Percentiles rank a stretch among this genome's conserved stretches.
Conservation (phyloP, 2,797 vertebrate species). For the Sciurus carolinensis region DNA sequence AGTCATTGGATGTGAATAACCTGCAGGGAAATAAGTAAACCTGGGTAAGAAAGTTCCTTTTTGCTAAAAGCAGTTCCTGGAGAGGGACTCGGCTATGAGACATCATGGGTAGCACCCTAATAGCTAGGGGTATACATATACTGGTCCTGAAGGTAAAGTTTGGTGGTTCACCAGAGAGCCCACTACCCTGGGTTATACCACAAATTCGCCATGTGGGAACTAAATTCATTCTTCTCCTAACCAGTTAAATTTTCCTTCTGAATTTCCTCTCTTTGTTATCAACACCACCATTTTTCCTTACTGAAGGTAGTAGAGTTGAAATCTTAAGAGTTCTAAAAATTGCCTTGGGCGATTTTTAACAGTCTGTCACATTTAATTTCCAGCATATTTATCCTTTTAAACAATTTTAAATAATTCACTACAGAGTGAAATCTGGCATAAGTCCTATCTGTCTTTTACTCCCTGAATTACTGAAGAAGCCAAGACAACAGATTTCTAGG, state of each 20-base stretch:
- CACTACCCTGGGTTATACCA: background rate
- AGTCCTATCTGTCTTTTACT: conserved; percentile 87
- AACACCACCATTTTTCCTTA: conserved; percentile 72
- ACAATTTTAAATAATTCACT: conserved; percentile 88
- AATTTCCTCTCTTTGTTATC: conserved; percentile 78
- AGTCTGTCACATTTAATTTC: conserved; percentile 88
- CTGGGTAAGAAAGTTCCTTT: background rate
- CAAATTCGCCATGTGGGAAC: background rate
- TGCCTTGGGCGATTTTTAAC: conserved; percentile 86
- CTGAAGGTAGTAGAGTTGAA: conserved; percentile 82
- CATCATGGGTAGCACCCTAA: background rate
- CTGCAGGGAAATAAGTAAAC: background rate
- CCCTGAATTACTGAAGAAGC: conserved; percentile 81
- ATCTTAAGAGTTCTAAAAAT: conserved; percentile 85
- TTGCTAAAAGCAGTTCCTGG: background rate
- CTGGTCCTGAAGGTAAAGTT: background rate
- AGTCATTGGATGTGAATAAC: background rate
- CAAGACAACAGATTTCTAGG: conserved; percentile 86
- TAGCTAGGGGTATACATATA: background rate
- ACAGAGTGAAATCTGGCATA: conserved; percentile 86
- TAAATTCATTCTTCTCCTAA: conserved; percentile 8
- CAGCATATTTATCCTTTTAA: conserved; percentile 88
- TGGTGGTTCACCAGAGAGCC: background rate
- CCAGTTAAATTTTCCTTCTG: conserved; percentile 51
- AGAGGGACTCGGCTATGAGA: background rate